Base-by-base conservation (phyloP, 2,888 invertebrate genomes). In the Flabesymbios commensalis region DNA sequence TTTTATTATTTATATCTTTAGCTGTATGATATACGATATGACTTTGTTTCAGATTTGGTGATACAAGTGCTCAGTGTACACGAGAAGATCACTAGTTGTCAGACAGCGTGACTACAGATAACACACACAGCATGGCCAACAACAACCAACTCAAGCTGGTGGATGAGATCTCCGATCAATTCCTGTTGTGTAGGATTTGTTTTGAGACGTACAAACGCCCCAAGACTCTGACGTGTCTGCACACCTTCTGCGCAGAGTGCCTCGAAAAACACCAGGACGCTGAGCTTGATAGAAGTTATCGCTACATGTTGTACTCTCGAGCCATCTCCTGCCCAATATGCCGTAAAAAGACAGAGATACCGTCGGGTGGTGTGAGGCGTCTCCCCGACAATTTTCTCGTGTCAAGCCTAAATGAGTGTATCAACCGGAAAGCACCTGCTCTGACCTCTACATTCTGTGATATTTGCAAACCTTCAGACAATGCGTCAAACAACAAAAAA, bases 301-400 rank as follows among this genome's bases (percentile, higher is more conserved):
- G 62, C 28, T 79, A 75, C 63, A 64, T 73, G 22, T 59, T 79
- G 26, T 79, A 81, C 67, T 72, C 69, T 43, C 69, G 80, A 4
- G 68, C 74, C 41, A 67, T 82, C 42, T 74, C 76, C 2, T 82
- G 82, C 67, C 81, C 82, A 5, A 63, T 80, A 22, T 82, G 82
- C 65, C 75, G 79, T 24, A 75, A 75, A 61, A 75, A 76, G 66
- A 81, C 80, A 1, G 78, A 80, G 24, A 67, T 82, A 14, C 81
- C 82, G 2, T 69, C 73, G 5, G 81, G 81, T 4, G 80, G 81
- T 5, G 72, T 81, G 4, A 65, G 75, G 41, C 71, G 77, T 33
- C 72, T 82, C 22, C 81, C 76, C 32, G 81, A 82, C 63, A 82
- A 81, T 68, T 79, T 79, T 64, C 72, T 82, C 24, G 73, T 82